A percentile compares a stretch with the other conserved stretches of the same genome.
Conservation (phyloP, 2,888 invertebrate species). For the Phyllotreta striolata region DNA sequence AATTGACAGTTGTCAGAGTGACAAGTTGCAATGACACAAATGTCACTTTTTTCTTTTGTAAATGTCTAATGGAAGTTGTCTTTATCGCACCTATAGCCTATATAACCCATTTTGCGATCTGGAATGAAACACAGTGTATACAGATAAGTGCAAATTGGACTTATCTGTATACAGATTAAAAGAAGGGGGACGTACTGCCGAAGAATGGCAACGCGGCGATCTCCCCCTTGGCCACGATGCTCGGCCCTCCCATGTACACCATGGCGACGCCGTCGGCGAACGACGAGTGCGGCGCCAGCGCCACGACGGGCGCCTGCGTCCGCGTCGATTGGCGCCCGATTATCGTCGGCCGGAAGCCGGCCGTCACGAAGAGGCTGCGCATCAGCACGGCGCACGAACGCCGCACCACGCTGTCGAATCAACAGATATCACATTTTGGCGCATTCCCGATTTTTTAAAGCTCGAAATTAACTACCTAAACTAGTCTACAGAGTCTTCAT, state of each 20-base stretch:
- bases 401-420: constrained; percentile 59
- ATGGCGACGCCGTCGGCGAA: constrained; percentile 90
- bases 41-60: no score
- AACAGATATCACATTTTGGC: constrained; percentile 21
- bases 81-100: no score
- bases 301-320: constrained; percentile 81
- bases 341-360: constrained; percentile 84
- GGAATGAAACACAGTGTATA: no score
- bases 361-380: constrained; percentile 78
- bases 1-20: no score
- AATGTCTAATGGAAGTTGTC: no score
- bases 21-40: no score
- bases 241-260: constrained; percentile 82
- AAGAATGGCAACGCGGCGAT: constrained; percentile 83
- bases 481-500: no score
- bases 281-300: constrained; percentile 89
- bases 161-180: constrained; percentile 18
- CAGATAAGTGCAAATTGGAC: no score
- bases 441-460: no score
- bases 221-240: constrained; percentile 90
- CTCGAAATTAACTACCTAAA: no score
- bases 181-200: constrained; percentile 75
- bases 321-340: constrained; percentile 71
- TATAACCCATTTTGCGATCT: no score
- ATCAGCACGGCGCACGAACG: constrained; percentile 67